A percentile compares a stretch with the other conserved stretches of the same genome.
Conservation (phyloP, 1,140 invertebrate genomes). For the Eumaeus atala region DNA sequence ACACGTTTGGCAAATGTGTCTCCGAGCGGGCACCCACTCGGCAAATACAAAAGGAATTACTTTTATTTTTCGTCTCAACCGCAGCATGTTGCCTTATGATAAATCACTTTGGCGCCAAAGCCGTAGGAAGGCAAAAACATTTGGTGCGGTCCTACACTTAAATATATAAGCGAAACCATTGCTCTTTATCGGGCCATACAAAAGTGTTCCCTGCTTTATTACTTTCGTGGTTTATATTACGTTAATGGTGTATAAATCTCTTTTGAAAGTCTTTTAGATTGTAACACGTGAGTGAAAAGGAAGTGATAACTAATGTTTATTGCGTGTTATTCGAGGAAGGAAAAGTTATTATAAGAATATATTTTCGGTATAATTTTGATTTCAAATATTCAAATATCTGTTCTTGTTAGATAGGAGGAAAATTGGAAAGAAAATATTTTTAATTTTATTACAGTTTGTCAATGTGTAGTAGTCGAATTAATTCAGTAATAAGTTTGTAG, state of each 20-base stretch:
- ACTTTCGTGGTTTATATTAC: constrained; percentile 1
- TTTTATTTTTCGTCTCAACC: constrained; percentile 66
- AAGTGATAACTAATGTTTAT: too few relatives aligned
- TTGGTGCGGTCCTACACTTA: constrained; percentile 44
- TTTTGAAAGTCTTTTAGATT: background rate
- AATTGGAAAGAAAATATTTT: too few relatives aligned
- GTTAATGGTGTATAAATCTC: background rate
- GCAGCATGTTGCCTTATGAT: constrained; percentile 66
- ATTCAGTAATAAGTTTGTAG: too few relatives aligned
- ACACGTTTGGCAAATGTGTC: constrained; percentile 57
- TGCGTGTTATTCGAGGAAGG: too few relatives aligned
- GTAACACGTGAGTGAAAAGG: too few relatives aligned
- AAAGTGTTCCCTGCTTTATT: constrained; percentile 17
- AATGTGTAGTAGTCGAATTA: too few relatives aligned
- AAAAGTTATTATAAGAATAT: too few relatives aligned
- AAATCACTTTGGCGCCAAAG: constrained; percentile 60
- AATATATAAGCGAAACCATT: constrained; percentile 43
- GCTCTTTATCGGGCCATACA: constrained; percentile 38
- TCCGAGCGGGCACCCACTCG: constrained; percentile 39
- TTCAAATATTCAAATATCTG: too few relatives aligned
- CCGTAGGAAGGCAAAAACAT: constrained; percentile 54
- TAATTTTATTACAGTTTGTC: too few relatives aligned
- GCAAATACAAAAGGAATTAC: constrained; percentile 68
- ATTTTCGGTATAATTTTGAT: too few relatives aligned
- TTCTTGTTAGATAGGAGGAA: too few relatives aligned